phyloP scores from a whole-genome alignment of 2,113 vertebrate genomes.

The Oceanites oceanicus region DNA sequence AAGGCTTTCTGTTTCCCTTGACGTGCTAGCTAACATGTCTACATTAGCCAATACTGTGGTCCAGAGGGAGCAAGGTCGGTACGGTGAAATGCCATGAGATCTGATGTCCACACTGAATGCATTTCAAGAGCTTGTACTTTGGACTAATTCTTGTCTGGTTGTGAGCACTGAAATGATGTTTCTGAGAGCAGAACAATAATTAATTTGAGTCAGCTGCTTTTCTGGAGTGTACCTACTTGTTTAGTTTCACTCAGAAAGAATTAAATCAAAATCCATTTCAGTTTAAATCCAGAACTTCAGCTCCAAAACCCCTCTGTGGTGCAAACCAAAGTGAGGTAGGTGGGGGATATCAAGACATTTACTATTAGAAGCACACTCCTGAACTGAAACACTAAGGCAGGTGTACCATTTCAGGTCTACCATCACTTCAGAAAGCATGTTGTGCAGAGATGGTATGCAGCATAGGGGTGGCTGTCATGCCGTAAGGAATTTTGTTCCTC shows the following conservation, averaged over 20 bases:
- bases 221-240: not conserved
- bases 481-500: not conserved
- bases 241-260: not conserved
- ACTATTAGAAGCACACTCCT: not conserved
- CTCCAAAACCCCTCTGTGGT: not conserved
- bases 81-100: accelerated
- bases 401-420: not conserved
- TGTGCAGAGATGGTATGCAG: too few species aligned
- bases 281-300: not conserved
- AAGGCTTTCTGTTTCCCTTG: not conserved
- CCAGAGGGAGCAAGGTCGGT: not conserved
- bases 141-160: not conserved
- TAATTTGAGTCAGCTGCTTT: not conserved
- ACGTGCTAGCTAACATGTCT: too few species aligned
- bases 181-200: not conserved
- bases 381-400: not conserved
- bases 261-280: not conserved
- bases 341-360: not conserved
- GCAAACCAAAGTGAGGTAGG: not conserved
- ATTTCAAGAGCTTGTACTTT: not conserved
- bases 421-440: not conserved
- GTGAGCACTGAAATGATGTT: not conserved
- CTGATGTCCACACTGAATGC: not conserved
- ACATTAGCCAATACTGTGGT: not conserved
- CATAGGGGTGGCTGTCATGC: not conserved